A percentile compares a stretch with the other conserved stretches of the same genome.
phyloP scores from a whole-genome alignment of 2,797 vertebrate genomes.

The Prunella strophiata region DNA sequence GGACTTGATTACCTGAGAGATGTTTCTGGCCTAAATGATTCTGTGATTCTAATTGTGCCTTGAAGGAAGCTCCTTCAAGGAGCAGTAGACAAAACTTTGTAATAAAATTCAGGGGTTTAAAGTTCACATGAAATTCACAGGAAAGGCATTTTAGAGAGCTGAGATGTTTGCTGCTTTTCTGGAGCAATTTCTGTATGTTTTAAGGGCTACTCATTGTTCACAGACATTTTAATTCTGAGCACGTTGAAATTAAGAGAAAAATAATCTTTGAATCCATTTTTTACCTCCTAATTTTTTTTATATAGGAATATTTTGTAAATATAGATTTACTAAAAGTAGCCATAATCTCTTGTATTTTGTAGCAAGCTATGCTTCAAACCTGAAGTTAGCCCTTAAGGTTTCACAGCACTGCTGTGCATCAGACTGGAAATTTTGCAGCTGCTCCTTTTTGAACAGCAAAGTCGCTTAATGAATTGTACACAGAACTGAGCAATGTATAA shows the following conservation, averaged over 20 bases:
- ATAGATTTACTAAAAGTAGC: background rate
- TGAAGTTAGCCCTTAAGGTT: background rate
- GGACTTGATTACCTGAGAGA: background rate
- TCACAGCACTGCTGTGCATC: background rate
- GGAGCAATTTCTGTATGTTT: background rate
- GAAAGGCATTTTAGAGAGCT: background rate
- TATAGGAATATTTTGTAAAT: background rate
- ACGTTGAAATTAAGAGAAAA: background rate
- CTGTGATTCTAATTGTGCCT: background rate
- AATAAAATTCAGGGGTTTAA: background rate
- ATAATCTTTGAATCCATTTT: background rate
- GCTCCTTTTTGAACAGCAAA: background rate
- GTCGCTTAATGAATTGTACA: background rate
- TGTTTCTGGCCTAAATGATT: background rate
- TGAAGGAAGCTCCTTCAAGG: background rate
- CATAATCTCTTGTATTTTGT: background rate
- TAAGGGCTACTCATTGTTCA: background rate
- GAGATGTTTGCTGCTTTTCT: background rate
- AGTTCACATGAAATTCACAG: background rate
- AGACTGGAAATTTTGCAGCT: background rate
- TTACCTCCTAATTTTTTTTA: background rate
- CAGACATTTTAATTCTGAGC: background rate
- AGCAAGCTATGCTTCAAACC: background rate
- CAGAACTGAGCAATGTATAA: background rate
- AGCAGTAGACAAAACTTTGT: background rate